Conservation (phyloP, 2,113 vertebrate species). For the Gobius niger region DNA sequence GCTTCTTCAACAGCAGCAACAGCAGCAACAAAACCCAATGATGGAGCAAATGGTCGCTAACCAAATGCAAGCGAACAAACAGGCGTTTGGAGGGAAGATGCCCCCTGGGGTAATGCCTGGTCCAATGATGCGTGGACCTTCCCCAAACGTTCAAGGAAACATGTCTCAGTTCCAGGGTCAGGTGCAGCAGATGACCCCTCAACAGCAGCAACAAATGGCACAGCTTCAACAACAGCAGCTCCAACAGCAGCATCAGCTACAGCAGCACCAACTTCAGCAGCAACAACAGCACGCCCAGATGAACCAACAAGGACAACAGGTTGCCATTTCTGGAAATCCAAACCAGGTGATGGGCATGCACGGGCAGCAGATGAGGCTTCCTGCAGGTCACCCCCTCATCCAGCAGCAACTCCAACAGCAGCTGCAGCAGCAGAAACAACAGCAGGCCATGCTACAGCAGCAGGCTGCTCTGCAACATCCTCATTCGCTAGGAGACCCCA, state of each 20-base stretch:
- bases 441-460: constrained; percentile 72
- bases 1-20: constrained; percentile 76
- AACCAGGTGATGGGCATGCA: constrained; percentile 92
- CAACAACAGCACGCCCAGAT: constrained; percentile 82
- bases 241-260: constrained; percentile 64
- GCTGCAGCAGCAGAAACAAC: constrained; percentile 70
- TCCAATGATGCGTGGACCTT: constrained; percentile 93
- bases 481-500: constrained; percentile 85
- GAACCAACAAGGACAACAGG: constrained; percentile 80
- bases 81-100: constrained; percentile 87
- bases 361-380: constrained; percentile 88
- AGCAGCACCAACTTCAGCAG: constrained; percentile 78
- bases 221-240: constrained; percentile 84
- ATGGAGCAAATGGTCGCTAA: constrained; percentile 97
- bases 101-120: constrained; percentile 86
- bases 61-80: constrained; percentile 94
- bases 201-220: constrained; percentile 83
- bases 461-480: constrained; percentile 77
- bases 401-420: constrained; percentile 85
- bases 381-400: constrained; percentile 84
- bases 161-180: constrained; percentile 90
- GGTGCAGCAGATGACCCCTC: constrained; percentile 79
- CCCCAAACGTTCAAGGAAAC: constrained; percentile 88
- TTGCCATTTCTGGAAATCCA: constrained; percentile 85
- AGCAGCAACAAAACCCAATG: constrained; percentile 87